Conservation (phyloP, 2,113 vertebrate genomes). For the Alaudala cheleensis region DNA sequence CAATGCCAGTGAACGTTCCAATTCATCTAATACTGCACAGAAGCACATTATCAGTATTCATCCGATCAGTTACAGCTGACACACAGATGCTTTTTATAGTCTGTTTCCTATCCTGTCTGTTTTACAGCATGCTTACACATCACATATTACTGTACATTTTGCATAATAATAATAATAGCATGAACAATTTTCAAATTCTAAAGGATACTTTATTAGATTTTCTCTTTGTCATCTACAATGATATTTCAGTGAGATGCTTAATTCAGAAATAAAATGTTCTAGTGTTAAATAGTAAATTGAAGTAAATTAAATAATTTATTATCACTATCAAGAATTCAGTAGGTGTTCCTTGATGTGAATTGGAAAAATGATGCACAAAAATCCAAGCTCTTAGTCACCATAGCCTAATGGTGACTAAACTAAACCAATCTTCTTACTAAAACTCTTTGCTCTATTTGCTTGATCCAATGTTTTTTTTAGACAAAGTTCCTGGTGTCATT, state of each 20-base stretch:
- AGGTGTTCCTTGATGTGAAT: background rate
- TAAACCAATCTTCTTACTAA: background rate
- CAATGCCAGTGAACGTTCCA: background rate
- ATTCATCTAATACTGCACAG: background rate
- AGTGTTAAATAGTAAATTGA: background rate
- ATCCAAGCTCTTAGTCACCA: background rate
- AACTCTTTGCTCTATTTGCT: background rate
- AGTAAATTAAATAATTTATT: background rate
- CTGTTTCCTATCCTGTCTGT: background rate
- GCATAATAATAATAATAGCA: background rate
- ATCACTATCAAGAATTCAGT: background rate
- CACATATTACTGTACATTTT: background rate
- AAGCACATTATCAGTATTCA: background rate
- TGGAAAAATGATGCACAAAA: background rate
- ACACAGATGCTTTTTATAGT: background rate
- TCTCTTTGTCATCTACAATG: background rate
- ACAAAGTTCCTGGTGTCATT: background rate
- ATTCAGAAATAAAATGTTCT: background rate
- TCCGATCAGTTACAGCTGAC: background rate
- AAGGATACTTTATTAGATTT: background rate
- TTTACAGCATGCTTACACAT: background rate
- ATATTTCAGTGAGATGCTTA: background rate
- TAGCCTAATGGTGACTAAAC: background rate
- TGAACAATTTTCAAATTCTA: background rate
- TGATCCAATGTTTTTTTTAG: background rate